Evolutionary conservation across 2,888 invertebrate species (phyloP).

Genomic region (Monochamus alternatus): DNA sequence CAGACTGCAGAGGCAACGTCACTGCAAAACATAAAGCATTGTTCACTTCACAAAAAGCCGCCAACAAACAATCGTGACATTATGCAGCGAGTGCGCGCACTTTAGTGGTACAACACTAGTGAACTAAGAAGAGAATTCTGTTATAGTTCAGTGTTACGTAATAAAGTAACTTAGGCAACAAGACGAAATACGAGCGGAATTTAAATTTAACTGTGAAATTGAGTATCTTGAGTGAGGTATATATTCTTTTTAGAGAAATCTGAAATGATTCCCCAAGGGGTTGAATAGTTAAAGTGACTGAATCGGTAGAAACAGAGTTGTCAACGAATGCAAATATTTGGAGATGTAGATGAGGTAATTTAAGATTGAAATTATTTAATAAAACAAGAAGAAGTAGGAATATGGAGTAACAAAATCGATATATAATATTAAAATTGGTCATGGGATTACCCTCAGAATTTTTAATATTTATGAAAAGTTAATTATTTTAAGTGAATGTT

Average conservation of each 20-base stretch:
- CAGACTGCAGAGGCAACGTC: background rate
- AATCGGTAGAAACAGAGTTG: background rate
- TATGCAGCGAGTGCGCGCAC: background rate
- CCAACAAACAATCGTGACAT: background rate
- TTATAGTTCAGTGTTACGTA: background rate
- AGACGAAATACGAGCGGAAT: background rate
- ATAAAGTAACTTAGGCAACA: constrained; percentile 1
- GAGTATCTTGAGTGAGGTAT: background rate
- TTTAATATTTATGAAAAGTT: too few relatives aligned
- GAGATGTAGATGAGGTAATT: background rate
- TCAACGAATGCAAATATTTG: background rate
- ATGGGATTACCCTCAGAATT: too few relatives aligned
- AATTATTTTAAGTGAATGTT: too few relatives aligned
- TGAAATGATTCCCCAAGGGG: background rate
- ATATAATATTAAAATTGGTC: too few relatives aligned
- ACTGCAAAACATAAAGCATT: background rate
- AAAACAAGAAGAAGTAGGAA: too few relatives aligned
- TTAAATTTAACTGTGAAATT: background rate
- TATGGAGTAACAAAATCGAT: too few relatives aligned
- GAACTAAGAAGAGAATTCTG: constrained; percentile 7
- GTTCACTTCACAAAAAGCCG: background rate
- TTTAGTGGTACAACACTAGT: constrained; percentile 15
- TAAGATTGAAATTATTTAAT: background rate
- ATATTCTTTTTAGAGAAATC: background rate
- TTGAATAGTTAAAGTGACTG: background rate